These are phyloP conservation scores for Shargacucullia verbasci DNA, from an alignment of 2,888 invertebrate species.

Conservation along the genomic window DNA sequence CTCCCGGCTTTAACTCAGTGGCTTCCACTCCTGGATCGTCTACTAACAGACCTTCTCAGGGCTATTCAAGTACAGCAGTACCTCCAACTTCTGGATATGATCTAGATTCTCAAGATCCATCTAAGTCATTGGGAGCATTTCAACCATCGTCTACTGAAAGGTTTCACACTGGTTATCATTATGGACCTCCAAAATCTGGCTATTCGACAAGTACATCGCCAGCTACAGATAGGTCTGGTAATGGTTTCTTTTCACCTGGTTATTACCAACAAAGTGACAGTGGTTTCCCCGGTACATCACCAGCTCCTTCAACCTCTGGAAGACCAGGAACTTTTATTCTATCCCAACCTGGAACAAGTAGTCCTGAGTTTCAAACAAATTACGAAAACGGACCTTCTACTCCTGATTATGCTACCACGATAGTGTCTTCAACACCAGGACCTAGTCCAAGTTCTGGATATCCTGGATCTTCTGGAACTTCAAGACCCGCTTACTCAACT, in stretches of 20 bases:
- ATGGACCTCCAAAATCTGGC: slow-evolving; percentile 23
- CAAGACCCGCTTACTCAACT: slow-evolving; percentile 19
- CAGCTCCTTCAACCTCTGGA: not conserved
- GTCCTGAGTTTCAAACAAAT: slow-evolving; percentile 9
- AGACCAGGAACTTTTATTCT: slow-evolving; percentile 7
- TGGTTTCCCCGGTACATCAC: slow-evolving; percentile 9
- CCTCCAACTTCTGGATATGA: slow-evolving; percentile 7
- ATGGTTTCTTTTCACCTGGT: slow-evolving; percentile 5
- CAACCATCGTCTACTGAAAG: not conserved
- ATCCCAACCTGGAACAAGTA: slow-evolving; percentile 9
- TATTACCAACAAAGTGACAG: slow-evolving; percentile 14
- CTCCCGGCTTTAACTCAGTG: not conserved
- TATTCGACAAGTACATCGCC: slow-evolving; percentile 6
- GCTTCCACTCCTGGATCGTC: slow-evolving; percentile 5
- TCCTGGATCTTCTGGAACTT: slow-evolving; percentile 18
- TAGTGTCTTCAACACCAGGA: slow-evolving; percentile 16
- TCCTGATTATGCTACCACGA: slow-evolving; percentile 5
- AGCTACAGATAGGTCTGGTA: not conserved
- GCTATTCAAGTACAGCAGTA: slow-evolving; percentile 4
- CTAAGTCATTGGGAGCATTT: not conserved
- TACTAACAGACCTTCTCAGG: slow-evolving; percentile 26
- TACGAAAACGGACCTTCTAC: slow-evolving; percentile 19
- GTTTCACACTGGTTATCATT: slow-evolving; percentile 34
- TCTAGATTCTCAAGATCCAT: not conserved
- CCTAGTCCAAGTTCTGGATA: slow-evolving; percentile 5